A percentile compares a stretch with the other conserved stretches of the same genome.
phyloP scores from a whole-genome alignment of 2,888 invertebrate genomes.

The Drosophila koepferae region DNA sequence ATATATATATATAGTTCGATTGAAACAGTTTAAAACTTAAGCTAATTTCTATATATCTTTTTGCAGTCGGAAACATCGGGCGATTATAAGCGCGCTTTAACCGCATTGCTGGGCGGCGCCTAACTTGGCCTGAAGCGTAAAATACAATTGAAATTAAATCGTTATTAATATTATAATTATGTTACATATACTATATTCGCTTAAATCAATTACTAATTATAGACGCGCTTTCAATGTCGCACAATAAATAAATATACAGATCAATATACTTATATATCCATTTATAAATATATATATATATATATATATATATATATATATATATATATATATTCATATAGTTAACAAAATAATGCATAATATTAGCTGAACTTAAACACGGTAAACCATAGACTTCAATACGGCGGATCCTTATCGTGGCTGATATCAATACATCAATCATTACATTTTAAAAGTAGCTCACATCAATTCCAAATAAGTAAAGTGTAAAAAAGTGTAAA shows the following conservation, averaged over 20 bases:
- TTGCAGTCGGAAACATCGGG: constrained; percentile 86
- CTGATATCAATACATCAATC: background rate
- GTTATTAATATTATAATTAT: constrained; percentile 3
- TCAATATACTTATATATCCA: background rate
- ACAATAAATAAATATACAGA: constrained; percentile 46
- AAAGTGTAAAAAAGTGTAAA: too few relatives aligned
- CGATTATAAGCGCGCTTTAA: constrained; percentile 86
- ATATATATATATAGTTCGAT: constrained; percentile 6
- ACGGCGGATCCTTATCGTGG: too few relatives aligned
- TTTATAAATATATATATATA: background rate
- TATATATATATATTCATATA: constrained; percentile 1
- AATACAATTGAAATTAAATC: background rate
- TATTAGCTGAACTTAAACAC: constrained; percentile 13
- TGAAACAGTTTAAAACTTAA: background rate
- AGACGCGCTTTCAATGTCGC: constrained; percentile 54
- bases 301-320: constrained; percentile 12
- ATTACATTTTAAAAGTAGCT: background rate
- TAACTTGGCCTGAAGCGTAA: constrained; percentile 43
- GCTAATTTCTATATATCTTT: constrained; percentile 21
- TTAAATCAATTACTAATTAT: constrained; percentile 15
- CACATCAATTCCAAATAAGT: background rate
- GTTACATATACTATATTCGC: constrained; percentile 21
- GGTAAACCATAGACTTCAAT: constrained; percentile 20
- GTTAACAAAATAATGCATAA: constrained; percentile 19
- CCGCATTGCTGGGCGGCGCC: constrained; percentile 85